Conservation (phyloP, 35 echinoderm and acorn worm species). For the Strongylocentrotus purpuratus region DNA sequence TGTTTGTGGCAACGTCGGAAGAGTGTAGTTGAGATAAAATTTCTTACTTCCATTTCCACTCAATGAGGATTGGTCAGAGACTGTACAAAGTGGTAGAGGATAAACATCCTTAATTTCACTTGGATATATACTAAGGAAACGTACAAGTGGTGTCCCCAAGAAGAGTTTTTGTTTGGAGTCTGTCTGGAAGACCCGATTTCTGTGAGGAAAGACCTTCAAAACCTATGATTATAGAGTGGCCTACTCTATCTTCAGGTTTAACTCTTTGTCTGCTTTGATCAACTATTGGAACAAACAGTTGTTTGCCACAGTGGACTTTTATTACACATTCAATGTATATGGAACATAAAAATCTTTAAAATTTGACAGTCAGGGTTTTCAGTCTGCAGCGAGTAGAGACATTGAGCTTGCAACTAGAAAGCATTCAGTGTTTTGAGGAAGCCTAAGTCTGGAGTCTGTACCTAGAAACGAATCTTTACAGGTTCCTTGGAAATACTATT, state of each 20-base stretch:
- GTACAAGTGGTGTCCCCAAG: neutral
- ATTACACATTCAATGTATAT: too few species aligned
- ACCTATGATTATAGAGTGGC: neutral
- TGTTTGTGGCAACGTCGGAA: neutral
- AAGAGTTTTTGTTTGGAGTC: neutral
- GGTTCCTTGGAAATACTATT: too few species aligned
- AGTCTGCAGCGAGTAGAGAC: too few species aligned
- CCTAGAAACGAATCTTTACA: too few species aligned
- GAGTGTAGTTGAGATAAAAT: neutral
- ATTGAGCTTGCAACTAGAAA: too few species aligned
- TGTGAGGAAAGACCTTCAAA: neutral
- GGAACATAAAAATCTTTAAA: too few species aligned
- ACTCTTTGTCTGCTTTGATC: too few species aligned
- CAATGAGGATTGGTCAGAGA: neutral
- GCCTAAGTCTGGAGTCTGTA: too few species aligned
- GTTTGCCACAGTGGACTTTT: too few species aligned
- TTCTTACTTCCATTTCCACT: neutral
- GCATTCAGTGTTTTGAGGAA: too few species aligned
- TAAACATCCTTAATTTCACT: neutral
- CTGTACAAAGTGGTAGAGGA: neutral
- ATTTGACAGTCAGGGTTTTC: too few species aligned
- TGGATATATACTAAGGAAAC: neutral
- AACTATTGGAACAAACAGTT: too few species aligned
- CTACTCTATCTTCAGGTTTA: neutral
- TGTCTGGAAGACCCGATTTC: neutral